Evolutionary conservation across 2,888 invertebrate species (phyloP).

Genomic region (Tuberolachnus salignus): DNA sequence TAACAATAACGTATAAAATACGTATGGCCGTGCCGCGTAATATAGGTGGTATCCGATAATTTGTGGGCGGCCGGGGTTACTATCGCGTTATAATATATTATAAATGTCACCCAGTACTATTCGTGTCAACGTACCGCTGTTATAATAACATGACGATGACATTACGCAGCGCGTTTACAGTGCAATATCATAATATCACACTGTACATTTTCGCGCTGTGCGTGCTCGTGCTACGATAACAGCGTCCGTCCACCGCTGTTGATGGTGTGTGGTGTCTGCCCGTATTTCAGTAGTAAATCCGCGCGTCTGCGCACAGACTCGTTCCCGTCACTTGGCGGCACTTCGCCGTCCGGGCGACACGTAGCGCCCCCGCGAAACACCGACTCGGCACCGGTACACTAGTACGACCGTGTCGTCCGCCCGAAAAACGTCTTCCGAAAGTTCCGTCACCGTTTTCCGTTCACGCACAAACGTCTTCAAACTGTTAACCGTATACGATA

Average conservation of each 20-base stretch:
- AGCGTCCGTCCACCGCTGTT: background rate
- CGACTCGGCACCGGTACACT: background rate
- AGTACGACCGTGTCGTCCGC: background rate
- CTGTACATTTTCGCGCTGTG: too few relatives aligned
- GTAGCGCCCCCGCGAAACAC: constrained; percentile 5
- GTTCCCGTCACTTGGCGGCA: constrained; percentile 45
- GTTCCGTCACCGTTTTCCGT: too few relatives aligned
- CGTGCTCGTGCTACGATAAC: background rate
- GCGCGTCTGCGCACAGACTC: constrained; percentile 53
- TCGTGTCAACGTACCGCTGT: background rate
- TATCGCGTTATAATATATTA: background rate
- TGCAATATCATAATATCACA: background rate
- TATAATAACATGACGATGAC: background rate
- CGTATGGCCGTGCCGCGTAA: too few relatives aligned
- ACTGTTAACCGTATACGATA: background rate
- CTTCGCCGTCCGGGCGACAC: constrained; percentile 39
- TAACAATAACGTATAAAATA: too few relatives aligned
- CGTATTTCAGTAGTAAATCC: constrained; percentile 16
- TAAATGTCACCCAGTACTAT: background rate
- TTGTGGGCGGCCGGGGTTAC: too few relatives aligned
- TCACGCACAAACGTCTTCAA: background rate
- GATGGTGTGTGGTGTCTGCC: background rate
- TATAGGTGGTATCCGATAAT: too few relatives aligned
- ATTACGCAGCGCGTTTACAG: background rate
- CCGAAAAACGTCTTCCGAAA: constrained; percentile 19